Conservation (phyloP, 2,113 vertebrate species). For the Pygoscelis adeliae region DNA sequence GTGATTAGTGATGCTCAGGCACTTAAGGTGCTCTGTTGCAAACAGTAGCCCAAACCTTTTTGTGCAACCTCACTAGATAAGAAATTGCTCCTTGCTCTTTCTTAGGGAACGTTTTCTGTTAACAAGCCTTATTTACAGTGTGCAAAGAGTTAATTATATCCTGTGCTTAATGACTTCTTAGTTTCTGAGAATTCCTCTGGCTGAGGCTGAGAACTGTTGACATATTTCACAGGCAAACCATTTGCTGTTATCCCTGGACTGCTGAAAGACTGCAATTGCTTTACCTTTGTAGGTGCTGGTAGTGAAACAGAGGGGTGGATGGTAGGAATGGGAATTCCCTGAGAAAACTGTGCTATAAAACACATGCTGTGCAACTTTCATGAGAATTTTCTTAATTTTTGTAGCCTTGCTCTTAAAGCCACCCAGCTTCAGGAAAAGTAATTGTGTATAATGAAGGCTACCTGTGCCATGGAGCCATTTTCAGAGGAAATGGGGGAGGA, state of each 20-base stretch:
- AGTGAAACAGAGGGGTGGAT: neutral
- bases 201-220: neutral
- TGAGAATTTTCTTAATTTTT: neutral
- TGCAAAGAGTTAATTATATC: neutral
- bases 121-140: neutral
- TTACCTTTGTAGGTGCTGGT: neutral
- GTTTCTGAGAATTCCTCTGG: neutral
- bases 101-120: neutral
- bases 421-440: neutral
- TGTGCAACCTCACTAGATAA: neutral
- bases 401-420: neutral
- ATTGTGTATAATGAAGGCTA: neutral
- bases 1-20: neutral
- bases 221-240: neutral
- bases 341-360: neutral
- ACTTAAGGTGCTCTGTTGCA: neutral
- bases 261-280: neutral
- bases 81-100: neutral
- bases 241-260: neutral
- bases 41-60: neutral
- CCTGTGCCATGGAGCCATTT: neutral
- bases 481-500: neutral
- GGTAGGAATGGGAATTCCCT: neutral
- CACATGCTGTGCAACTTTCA: neutral
- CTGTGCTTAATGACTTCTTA: neutral